Evolutionary conservation across 2,797 vertebrate species (phyloP).

Genomic region (Helarctos malayanus): DNA sequence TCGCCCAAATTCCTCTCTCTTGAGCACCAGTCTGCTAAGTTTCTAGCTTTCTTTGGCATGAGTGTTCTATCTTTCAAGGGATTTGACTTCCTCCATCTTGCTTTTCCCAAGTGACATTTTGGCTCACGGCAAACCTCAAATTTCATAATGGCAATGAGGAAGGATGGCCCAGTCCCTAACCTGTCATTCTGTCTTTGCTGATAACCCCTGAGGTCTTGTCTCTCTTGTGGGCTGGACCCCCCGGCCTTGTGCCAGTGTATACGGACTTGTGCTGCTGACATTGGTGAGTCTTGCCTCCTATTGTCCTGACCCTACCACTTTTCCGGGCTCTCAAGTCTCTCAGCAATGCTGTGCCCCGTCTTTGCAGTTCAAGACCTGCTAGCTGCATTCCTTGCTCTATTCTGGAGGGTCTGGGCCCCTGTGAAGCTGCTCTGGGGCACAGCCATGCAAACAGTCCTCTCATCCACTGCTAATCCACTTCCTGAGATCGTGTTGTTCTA

Average conservation of each 20-base stretch:
- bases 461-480: neutral
- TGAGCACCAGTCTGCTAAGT: neutral
- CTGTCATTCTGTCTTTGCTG: neutral
- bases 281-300: neutral
- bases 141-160: neutral
- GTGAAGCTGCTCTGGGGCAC: neutral
- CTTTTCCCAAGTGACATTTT: neutral
- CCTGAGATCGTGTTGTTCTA: neutral
- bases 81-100: neutral
- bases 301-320: neutral
- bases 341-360: neutral
- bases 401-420: neutral
- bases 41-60: neutral
- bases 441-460: neutral
- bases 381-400: neutral
- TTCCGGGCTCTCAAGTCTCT: neutral
- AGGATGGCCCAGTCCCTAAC: neutral
- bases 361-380: neutral
- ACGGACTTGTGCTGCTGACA: neutral
- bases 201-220: neutral
- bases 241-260: neutral
- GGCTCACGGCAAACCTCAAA: neutral
- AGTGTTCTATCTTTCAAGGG: neutral
- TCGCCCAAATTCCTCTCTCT: neutral
- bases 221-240: neutral